These are phyloP conservation scores for Chaenodraco wilsoni DNA, from an alignment of 2,797 vertebrate genomes.

Conservation along the genomic window DNA sequence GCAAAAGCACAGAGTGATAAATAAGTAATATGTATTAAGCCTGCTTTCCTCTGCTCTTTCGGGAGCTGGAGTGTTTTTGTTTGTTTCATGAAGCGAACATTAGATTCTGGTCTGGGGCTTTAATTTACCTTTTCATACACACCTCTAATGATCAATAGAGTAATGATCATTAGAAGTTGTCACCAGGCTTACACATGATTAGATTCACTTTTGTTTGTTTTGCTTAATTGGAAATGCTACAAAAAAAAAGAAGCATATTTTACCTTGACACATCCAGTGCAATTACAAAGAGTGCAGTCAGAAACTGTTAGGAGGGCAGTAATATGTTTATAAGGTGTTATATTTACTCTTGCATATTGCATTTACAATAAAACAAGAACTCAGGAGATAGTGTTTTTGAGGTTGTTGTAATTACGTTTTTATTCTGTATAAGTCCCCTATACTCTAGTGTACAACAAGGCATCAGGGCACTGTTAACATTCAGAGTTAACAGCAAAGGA, in stretches of 20 bases:
- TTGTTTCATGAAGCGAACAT: slow-evolving; percentile 15
- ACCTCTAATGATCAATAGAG: not conserved
- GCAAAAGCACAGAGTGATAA: slow-evolving; percentile 64
- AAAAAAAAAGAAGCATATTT: not conserved
- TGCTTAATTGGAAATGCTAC: not conserved
- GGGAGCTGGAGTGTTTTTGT: slow-evolving; percentile 38
- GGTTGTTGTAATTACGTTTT: slow-evolving; percentile 10
- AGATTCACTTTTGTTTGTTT: not conserved
- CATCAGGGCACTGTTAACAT: slow-evolving; percentile 7
- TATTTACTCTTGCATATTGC: not conserved
- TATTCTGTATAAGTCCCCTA: not conserved
- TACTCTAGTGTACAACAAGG: not conserved
- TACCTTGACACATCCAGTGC: not conserved
- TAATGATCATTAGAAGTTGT: no score
- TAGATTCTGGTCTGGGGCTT: slow-evolving; percentile 11
- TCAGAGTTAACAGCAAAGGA: not conserved
- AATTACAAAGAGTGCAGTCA: not conserved
- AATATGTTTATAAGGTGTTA: slow-evolving; percentile 12
- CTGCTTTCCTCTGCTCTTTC: slow-evolving; percentile 40
- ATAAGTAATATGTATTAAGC: slow-evolving; percentile 70
- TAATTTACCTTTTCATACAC: slow-evolving; percentile 31
- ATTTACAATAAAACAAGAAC: slow-evolving; percentile 19
- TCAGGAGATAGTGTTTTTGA: not conserved
- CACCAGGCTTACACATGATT: not conserved
- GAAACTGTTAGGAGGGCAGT: not conserved